Evolutionary conservation across 2,888 invertebrate species (phyloP), one percentile per base, ranked within the genome.

Genomic region (Agrilus cyanescens): DNA sequence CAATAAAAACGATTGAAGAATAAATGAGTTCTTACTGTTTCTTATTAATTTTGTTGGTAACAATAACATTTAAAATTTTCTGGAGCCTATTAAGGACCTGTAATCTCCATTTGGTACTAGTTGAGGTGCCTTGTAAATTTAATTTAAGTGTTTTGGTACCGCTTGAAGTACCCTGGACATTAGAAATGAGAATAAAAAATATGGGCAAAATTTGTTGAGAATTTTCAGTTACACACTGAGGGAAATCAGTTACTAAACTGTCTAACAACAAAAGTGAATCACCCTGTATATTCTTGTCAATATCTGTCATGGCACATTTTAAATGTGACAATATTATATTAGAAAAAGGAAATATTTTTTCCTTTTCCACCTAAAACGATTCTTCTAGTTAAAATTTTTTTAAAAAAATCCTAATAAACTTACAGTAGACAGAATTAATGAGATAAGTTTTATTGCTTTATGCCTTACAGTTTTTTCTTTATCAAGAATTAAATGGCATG

Each of bases 271-370:
- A 60, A 1, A 94, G 68, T 0, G 91, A 85, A 63, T 90, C 90
- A 59, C 87, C 83, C 59, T 89, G 86, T 47, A 94, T 80, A 38
- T 74, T 71, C 10, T 73, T 74, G 59, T 85, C 78, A 45, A 94
- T 85, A 56, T 93, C 87, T 0, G 90, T 91, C 87, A 94, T 88
- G 1, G 88, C 85, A 68, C 91, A 91, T 40, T 82, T 76, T 37
- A 93, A 64, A 62, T 88, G 86, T 1, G 86, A 83, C 14, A 82
- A 78, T 46, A 93, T 67, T 5, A 85, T 71, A 47, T 81, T 77
- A 58, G 84, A 85, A 61, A 87, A 88, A 8, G 90, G 87, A 32
- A 71, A 62, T 12, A 83, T 62, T 52, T 77, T 76, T 8, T 72
- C 62, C 7, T 57, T 59, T 5, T 69, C 59, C 38, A 71, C 60